Conservation (phyloP, 2,888 invertebrate genomes). For the Kuschelorhynchus macadamiae region DNA sequence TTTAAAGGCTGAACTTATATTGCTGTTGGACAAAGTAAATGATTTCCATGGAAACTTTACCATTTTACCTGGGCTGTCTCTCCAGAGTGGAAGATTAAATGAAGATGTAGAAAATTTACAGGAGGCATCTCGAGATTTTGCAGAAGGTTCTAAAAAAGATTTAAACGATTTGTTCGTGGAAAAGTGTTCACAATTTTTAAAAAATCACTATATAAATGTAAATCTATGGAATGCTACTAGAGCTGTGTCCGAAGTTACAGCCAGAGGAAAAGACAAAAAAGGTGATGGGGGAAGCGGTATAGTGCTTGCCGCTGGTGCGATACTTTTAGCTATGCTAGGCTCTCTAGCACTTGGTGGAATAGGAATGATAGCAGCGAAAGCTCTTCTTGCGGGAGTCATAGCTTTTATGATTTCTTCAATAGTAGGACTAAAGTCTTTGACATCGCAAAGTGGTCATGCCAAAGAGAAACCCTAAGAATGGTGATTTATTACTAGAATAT, state of each 20-base stretch:
- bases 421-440: constrained; percentile 74
- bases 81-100: background rate
- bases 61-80: background rate
- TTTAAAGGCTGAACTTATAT: background rate
- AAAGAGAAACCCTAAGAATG: no score
- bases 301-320: constrained; percentile 7
- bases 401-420: constrained; percentile 81
- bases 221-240: background rate
- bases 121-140: background rate
- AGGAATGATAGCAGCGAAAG: constrained; percentile 83
- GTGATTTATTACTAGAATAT: no score
- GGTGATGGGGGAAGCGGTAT: background rate
- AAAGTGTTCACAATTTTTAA: background rate
- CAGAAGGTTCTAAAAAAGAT: background rate
- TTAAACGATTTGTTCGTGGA: background rate
- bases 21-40: background rate
- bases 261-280: background rate
- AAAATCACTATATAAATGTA: background rate
- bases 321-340: background rate
- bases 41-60: background rate
- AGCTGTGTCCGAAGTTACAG: background rate
- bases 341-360: constrained; percentile 66
- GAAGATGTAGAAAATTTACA: background rate
- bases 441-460: no score
- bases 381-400: constrained; percentile 83